Conservation (phyloP, 1,140 invertebrate species). For the Heliconius hewitsoni region DNA sequence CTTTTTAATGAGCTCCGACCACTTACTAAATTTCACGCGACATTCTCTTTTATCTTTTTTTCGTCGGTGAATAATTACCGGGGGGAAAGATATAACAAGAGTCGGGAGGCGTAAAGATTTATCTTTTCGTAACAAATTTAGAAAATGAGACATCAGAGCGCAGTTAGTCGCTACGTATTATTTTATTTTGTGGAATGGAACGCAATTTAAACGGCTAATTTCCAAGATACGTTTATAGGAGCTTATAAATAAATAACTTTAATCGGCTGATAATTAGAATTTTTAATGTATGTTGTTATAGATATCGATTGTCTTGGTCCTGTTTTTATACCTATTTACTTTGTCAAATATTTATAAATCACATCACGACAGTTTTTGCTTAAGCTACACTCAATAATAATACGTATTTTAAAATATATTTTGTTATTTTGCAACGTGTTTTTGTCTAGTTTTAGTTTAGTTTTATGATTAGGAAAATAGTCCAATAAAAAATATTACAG, state of each 20-base stretch:
- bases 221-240: constrained; percentile 6
- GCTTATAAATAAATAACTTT: constrained; percentile 14
- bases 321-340: no score
- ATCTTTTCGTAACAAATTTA: constrained; percentile 79
- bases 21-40: constrained; percentile 70
- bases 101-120: constrained; percentile 71
- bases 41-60: constrained; percentile 71
- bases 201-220: constrained; percentile 60
- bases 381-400: no score
- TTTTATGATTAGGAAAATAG: no score
- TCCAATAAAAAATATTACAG: no score
- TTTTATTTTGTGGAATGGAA: constrained; percentile 52
- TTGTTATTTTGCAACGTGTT: no score
- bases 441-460: no score
- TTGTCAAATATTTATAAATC: no score
- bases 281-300: background rate
- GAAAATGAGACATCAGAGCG: constrained; percentile 76
- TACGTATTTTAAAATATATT: no score
- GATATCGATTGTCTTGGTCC: no score
- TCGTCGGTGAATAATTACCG: constrained; percentile 71
- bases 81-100: constrained; percentile 75
- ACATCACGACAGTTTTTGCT: no score
- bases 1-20: constrained; percentile 75
- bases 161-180: constrained; percentile 44
- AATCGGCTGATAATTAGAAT: background rate